Conservation (phyloP, 1,140 invertebrate species). For the Sinonovacula constricta region DNA sequence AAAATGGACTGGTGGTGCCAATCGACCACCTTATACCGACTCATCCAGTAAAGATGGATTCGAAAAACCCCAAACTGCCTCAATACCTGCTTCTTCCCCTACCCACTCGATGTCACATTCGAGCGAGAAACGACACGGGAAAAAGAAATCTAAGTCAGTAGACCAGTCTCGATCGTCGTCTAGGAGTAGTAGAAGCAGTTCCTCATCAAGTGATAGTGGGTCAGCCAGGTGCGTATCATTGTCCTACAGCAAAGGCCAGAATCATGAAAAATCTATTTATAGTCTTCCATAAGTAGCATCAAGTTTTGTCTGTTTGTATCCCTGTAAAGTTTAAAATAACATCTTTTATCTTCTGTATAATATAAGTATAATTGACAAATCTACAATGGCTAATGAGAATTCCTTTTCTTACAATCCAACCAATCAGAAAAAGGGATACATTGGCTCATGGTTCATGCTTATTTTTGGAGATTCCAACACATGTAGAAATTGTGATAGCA, state of each 20-base stretch:
- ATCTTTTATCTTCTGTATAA: neutral
- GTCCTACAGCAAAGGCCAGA: neutral
- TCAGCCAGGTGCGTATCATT: constrained; percentile 77
- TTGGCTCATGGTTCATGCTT: no score
- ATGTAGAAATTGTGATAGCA: no score
- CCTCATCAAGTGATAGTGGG: constrained; percentile 67
- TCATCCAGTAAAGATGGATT: constrained; percentile 52
- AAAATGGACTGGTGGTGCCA: constrained; percentile 34
- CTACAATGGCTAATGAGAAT: neutral
- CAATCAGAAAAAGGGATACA: no score
- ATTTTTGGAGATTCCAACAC: no score
- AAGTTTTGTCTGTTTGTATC: neutral
- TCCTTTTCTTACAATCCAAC: neutral
- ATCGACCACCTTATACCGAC: constrained; percentile 35
- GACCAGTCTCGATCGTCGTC: constrained; percentile 47
- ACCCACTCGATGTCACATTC: constrained; percentile 57
- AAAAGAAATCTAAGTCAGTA: constrained; percentile 54
- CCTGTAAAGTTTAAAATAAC: neutral
- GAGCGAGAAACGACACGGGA: constrained; percentile 53
- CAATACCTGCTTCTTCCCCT: constrained; percentile 54
- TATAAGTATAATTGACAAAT: neutral
- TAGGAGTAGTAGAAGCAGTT: constrained; percentile 70
- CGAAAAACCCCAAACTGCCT: constrained; percentile 50
- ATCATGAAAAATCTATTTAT: neutral
- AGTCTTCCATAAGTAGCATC: neutral